phyloP scores from a whole-genome alignment of 1,140 invertebrate genomes.

The Dinoponera quadriceps region DNA sequence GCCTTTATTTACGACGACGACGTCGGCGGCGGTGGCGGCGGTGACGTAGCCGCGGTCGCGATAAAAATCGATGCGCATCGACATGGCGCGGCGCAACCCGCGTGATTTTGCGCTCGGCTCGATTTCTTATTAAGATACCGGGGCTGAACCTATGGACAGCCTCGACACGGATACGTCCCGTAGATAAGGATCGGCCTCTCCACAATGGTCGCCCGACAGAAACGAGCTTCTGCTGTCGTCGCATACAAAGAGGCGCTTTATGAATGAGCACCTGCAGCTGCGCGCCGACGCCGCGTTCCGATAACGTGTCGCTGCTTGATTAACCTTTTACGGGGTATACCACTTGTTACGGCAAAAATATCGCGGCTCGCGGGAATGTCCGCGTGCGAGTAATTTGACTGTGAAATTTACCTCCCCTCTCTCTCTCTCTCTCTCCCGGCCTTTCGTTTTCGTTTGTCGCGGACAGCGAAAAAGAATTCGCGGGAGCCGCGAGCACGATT shows the following conservation, averaged over 20 bases:
- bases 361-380: neutral
- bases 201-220: conserved; percentile 63
- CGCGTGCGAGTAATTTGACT: neutral
- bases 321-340: conserved; percentile 42
- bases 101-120: conserved; percentile 44
- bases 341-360: conserved; percentile 35
- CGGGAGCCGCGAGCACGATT: too few relatives aligned
- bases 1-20: conserved; percentile 53
- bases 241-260: conserved; percentile 64
- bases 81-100: neutral
- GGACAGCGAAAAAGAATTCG: neutral
- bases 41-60: conserved; percentile 35
- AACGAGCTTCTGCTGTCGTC: conserved; percentile 70
- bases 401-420: neutral
- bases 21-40: neutral
- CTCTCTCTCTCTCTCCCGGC: too few relatives aligned
- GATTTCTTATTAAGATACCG: conserved; percentile 68
- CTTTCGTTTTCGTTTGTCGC: too few relatives aligned
- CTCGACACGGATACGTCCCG: conserved; percentile 68
- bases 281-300: conserved; percentile 24
- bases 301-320: conserved; percentile 58
- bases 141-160: conserved; percentile 63
- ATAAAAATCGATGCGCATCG: conserved; percentile 59
- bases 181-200: conserved; percentile 71
- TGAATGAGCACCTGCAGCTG: conserved; percentile 67